Conservation (phyloP, 2,888 invertebrate genomes). For the Zootermopsis nevadensis region DNA sequence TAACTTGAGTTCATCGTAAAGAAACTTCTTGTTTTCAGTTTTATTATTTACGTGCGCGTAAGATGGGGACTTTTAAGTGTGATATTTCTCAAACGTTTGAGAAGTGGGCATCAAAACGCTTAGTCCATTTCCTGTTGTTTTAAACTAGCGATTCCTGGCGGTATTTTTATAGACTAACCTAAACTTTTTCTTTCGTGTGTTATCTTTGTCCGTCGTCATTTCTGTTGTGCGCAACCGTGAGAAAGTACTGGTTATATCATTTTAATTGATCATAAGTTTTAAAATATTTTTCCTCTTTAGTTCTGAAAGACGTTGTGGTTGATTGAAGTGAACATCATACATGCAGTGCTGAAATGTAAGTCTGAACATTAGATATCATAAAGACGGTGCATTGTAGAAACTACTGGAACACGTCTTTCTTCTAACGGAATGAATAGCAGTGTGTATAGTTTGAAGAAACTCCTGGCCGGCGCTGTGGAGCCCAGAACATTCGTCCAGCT, state of each 20-base stretch:
- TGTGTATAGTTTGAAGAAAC: neutral
- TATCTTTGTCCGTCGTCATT: neutral
- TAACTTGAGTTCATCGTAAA: conserved; percentile 11
- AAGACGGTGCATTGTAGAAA: neutral
- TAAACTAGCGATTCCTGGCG: neutral
- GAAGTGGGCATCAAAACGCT: neutral
- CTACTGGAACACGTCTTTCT: neutral
- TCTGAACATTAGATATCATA: neutral
- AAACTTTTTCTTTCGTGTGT: neutral
- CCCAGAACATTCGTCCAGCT: neutral
- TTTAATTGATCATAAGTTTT: neutral
- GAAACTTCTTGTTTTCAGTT: neutral
- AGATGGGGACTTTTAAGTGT: neutral
- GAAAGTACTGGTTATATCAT: neutral
- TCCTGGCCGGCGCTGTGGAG: neutral
- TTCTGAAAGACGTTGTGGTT: neutral
- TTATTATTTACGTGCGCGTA: neutral
- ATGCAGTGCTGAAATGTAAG: neutral
- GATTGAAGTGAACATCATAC: neutral
- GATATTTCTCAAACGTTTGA: neutral
- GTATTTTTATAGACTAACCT: neutral
- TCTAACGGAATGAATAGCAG: neutral
- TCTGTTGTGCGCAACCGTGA: neutral
- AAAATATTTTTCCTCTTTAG: neutral
- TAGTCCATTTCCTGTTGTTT: neutral